Base-by-base conservation (phyloP, 2,797 vertebrate genomes). In the Channa striata region DNA sequence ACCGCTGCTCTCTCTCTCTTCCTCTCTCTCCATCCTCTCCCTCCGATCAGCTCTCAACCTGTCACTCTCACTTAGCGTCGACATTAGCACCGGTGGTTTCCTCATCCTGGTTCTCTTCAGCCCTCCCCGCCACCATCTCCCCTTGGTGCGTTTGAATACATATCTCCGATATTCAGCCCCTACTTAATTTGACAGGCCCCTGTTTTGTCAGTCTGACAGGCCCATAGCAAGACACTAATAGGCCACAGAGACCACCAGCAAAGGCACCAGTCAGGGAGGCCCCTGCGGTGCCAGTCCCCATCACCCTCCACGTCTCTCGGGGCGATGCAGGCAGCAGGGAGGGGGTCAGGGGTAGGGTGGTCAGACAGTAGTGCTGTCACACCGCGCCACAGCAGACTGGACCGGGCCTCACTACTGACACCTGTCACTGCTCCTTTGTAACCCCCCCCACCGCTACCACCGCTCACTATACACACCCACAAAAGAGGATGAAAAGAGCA, bases 1-100 rank as follows among this genome's bases (percentile, higher is more conserved):
- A 63, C 65, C 33, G 47, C 48, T 75, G 72, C 83, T 74, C 78
- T 78, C 83, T 66, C 70, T 67, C 72, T 58, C 71, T 58, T 58
- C 58, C 68, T 83, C 70, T 74, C 81, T 62, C 49, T 63, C 65
- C 54, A 14, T 83, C 59, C 74, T 73, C 89, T 85, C 80, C 85
- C 88, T 90, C 93, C 91, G 91, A 95, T 95, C 94, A 65, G 86
- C 91, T 91, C 89, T 82, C 93, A 82, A 91, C 93, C 95, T 97
- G 97, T 97, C 97, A 97, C 93, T 95, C 95, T 92, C 94, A 95
- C 93, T 98, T 96, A 97, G 93, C 89, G 90, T 98, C 97, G 95
- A 96, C 96, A 98, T 98, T 98, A 98, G 95, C 94, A 88, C 93
- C 77, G 87, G 93, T 95, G 92, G 91, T 94, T 94, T 94, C 95